Evolutionary conservation across 2,113 vertebrate species (phyloP).

Genomic region (Aphyosemion australe): DNA sequence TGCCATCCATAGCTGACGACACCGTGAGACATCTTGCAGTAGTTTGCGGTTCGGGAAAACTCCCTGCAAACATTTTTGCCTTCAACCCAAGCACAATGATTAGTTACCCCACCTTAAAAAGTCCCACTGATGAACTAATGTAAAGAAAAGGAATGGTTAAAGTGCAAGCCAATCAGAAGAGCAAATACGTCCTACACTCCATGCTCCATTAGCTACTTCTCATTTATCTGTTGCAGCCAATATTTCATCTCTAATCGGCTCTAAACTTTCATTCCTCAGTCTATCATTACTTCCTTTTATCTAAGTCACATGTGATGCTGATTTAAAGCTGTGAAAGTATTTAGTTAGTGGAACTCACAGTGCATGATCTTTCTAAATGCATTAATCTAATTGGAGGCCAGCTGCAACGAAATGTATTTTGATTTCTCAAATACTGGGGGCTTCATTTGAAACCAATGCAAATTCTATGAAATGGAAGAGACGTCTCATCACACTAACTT

Average conservation of each 20-base stretch:
- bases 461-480: slow-evolving; percentile 33
- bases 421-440: slow-evolving; percentile 22
- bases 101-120: slow-evolving; percentile 32
- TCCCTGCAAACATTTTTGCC: slow-evolving; percentile 64
- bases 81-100: slow-evolving; percentile 39
- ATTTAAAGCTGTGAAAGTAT: slow-evolving; percentile 18
- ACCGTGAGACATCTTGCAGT: slow-evolving; percentile 76
- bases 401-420: slow-evolving; percentile 24
- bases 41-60: slow-evolving; percentile 72
- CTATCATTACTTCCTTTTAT: slow-evolving; percentile 33
- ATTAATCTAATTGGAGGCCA: slow-evolving; percentile 5
- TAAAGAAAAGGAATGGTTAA: slow-evolving; percentile 17
- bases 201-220: slow-evolving; percentile 29
- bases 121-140: slow-evolving; percentile 50
- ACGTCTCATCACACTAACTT: slow-evolving; percentile 21
- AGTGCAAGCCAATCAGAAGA: slow-evolving; percentile 34
- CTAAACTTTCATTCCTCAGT: slow-evolving; percentile 19
- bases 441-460: slow-evolving; percentile 25
- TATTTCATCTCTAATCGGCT: slow-evolving; percentile 33
- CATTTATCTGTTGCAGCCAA: slow-evolving; percentile 44
- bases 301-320: background rate
- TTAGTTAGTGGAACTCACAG: slow-evolving; percentile 7
- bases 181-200: background rate
- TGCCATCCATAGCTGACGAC: slow-evolving; percentile 69
- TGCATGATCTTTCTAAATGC: slow-evolving; percentile 17